Conservation (phyloP, 2,113 vertebrate genomes). For the Ciconia stormi region DNA sequence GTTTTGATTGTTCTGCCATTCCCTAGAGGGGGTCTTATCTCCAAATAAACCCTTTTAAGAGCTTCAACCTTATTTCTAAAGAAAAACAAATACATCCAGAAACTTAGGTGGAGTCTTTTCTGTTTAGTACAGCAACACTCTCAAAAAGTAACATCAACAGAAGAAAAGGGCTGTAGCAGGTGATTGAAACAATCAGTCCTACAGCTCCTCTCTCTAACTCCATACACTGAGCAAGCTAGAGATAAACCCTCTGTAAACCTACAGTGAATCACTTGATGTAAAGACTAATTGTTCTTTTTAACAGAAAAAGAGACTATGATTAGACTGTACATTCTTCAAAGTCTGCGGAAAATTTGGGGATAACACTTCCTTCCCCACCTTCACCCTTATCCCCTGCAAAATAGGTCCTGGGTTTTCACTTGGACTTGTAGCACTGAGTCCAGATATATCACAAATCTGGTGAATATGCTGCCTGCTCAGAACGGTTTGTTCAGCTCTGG, state of each 20-base stretch:
- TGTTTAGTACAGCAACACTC: neutral
- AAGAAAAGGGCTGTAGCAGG: neutral
- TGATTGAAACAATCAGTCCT: neutral
- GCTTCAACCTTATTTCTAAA: neutral
- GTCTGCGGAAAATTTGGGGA: neutral
- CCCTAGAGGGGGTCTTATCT: conserved; percentile 25
- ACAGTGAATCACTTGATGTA: neutral
- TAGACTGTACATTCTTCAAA: neutral
- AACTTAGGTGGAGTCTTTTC: neutral
- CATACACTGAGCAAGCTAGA: neutral
- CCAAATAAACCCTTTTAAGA: conserved; percentile 12
- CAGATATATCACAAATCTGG: neutral
- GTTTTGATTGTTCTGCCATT: conserved; percentile 38
- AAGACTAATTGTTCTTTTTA: neutral
- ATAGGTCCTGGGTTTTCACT: neutral
- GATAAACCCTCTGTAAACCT: neutral
- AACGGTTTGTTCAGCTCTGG: neutral
- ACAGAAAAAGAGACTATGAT: neutral
- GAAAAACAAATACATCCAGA: conserved; percentile 18
- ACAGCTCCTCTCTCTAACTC: neutral
- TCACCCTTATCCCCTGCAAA: neutral
- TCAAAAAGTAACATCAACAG: neutral
- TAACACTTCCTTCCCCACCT: neutral
- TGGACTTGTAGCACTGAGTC: neutral
- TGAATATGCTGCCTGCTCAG: neutral